Evolutionary conservation across 2,888 invertebrate genomes (phyloP).

Genomic region (Gryllus longicercus): DNA sequence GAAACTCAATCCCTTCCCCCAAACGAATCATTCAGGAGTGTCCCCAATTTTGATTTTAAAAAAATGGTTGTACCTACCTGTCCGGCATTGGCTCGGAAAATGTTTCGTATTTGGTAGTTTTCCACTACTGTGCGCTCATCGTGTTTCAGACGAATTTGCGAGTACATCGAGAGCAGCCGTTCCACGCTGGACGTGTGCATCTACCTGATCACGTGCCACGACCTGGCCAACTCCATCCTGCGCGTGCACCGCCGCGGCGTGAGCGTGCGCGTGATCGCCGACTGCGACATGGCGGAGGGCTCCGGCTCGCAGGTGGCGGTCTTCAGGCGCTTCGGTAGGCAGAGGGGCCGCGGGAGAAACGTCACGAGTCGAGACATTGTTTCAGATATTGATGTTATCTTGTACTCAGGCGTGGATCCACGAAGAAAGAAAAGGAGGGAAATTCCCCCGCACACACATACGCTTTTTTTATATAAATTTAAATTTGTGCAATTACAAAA

Average conservation of each 20-base stretch:
- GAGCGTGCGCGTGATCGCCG: neutral
- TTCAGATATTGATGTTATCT: no score
- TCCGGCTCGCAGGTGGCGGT: neutral
- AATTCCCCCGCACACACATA: no score
- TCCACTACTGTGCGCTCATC: neutral
- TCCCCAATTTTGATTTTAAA: no score
- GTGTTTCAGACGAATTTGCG: neutral
- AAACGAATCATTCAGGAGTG: no score
- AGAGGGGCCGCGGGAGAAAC: no score
- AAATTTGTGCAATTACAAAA: no score
- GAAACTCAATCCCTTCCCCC: no score
- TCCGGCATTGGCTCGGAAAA: neutral
- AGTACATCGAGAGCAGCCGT: neutral
- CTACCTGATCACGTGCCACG: neutral
- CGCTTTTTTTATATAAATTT: no score
- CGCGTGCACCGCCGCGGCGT: neutral
- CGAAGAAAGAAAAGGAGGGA: no score
- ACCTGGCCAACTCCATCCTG: neutral
- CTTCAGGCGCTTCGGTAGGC: neutral
- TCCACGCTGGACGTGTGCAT: slow-evolving; percentile 4
- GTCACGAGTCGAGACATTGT: no score
- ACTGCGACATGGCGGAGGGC: slow-evolving; percentile 5
- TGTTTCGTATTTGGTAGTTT: neutral
- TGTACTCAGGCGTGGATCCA: no score
- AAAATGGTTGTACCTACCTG: no score